Evolutionary conservation across 2,888 invertebrate genomes (phyloP).

Genomic region (Dendrolimus houi): DNA sequence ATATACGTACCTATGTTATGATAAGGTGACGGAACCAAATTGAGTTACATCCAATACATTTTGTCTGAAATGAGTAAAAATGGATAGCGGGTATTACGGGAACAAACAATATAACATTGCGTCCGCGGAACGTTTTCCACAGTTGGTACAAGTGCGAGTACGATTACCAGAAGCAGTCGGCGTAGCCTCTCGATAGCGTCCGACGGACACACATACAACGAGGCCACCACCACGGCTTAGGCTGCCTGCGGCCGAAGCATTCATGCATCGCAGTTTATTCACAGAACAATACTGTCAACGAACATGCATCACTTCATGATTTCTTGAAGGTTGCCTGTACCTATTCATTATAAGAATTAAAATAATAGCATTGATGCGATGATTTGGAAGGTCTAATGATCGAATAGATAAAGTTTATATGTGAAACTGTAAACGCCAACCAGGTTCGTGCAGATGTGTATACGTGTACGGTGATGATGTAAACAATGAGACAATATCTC

Average conservation of each 20-base stretch:
- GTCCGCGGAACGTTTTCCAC: not conserved
- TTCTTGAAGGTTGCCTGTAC: constrained; percentile 33
- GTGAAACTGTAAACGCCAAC: constrained; percentile 38
- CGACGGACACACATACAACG: constrained; percentile 29
- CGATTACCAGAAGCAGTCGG: constrained; percentile 19
- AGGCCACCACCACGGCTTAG: constrained; percentile 1
- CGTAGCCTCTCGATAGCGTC: constrained; percentile 24
- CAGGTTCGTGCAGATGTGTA: constrained; percentile 59
- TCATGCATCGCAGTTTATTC: constrained; percentile 44
- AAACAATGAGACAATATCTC: constrained; percentile 49
- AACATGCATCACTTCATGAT: constrained; percentile 52
- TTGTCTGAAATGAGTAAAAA: not conserved
- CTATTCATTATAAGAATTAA: constrained; percentile 31
- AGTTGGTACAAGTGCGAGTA: constrained; percentile 8
- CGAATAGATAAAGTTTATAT: constrained; percentile 34
- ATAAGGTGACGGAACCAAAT: not conserved
- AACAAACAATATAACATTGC: not conserved
- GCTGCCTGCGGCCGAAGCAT: constrained; percentile 19
- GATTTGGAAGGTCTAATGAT: constrained; percentile 50
- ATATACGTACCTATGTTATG: not conserved
- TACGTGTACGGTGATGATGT: constrained; percentile 40
- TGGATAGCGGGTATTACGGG: not conserved
- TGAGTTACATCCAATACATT: not conserved
- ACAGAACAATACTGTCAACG: constrained; percentile 33
- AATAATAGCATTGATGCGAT: constrained; percentile 45